phyloP scores from a whole-genome alignment of 2,797 vertebrate species.

The Crax fasciolata region DNA sequence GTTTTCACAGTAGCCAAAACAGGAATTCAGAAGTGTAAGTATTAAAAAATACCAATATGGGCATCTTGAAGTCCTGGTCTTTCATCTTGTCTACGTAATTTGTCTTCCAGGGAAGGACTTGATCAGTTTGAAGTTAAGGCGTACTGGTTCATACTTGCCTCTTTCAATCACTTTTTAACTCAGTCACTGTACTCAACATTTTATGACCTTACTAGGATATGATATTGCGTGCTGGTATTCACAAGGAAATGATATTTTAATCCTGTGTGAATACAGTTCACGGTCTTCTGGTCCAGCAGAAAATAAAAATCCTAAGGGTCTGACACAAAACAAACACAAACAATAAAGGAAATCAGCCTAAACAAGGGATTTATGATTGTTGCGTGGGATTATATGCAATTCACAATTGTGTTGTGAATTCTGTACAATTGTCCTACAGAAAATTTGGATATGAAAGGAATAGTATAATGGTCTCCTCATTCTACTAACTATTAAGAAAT shows the following conservation, averaged over 20 bases:
- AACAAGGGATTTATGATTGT: neutral
- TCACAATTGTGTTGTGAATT: neutral
- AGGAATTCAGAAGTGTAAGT: neutral
- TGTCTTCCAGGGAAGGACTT: neutral
- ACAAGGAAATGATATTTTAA: neutral
- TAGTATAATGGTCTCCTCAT: neutral
- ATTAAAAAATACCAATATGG: neutral
- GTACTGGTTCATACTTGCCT: neutral
- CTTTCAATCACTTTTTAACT: neutral
- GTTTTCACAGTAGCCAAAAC: neutral
- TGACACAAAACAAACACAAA: neutral
- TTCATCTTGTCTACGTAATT: neutral
- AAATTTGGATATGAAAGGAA: neutral
- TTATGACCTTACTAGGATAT: neutral
- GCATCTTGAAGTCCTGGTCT: neutral
- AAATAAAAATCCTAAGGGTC: neutral
- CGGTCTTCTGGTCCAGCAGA: neutral
- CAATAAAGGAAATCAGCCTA: neutral
- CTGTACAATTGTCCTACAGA: neutral
- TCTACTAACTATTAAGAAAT: neutral
- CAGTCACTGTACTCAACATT: neutral
- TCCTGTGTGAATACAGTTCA: neutral
- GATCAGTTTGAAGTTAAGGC: neutral
- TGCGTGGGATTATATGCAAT: neutral
- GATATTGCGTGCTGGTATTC: neutral